These are phyloP conservation scores for Epistrophe eligans DNA, from an alignment of 2,888 invertebrate genomes.

Conservation along the genomic window DNA sequence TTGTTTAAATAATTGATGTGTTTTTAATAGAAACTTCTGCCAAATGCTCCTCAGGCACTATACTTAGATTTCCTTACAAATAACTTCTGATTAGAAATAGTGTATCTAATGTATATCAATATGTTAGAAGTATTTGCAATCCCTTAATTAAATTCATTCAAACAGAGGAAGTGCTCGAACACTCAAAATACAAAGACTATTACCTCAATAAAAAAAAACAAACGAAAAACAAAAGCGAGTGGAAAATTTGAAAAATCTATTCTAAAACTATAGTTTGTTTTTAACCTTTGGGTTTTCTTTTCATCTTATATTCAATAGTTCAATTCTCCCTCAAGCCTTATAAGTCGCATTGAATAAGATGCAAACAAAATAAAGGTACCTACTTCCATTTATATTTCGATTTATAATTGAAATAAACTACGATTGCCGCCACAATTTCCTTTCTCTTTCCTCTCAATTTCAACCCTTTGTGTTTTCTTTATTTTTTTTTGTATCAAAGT, in stretches of 20 bases:
- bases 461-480: neutral
- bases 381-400: constrained; percentile 63
- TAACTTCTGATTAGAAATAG: neutral
- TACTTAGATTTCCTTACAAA: neutral
- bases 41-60: neutral
- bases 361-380: constrained; percentile 31
- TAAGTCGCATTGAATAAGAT: neutral
- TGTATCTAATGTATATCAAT: neutral
- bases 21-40: too few species aligned
- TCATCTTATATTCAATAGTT: neutral
- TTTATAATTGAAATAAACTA: constrained; percentile 75
- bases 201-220: neutral
- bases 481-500: neutral
- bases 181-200: neutral
- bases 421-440: constrained; percentile 19
- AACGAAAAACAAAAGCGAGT: neutral
- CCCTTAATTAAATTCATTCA: neutral
- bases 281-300: neutral
- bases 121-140: neutral
- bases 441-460: too few species aligned
- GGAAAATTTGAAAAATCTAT: constrained; percentile 23
- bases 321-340: neutral
- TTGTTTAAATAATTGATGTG: neutral
- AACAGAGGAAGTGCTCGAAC: neutral
- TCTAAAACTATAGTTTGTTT: neutral